These are phyloP conservation scores for Hydrophis major DNA, from an alignment of 2,797 vertebrate species.

Conservation along the genomic window DNA sequence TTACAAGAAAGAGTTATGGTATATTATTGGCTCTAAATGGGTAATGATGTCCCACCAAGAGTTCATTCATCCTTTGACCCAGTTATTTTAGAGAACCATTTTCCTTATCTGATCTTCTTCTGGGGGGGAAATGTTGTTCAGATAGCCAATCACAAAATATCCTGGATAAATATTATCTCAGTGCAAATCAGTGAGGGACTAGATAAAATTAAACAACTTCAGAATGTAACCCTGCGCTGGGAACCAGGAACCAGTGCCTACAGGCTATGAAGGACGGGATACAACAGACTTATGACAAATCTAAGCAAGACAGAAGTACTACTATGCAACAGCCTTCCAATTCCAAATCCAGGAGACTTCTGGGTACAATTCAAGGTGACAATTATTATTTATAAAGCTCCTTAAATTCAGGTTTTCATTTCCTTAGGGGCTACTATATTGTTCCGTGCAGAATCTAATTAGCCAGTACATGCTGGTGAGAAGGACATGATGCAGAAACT, in stretches of 20 bases:
- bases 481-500: background rate
- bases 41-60: background rate
- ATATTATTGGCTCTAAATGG: background rate
- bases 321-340: background rate
- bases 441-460: background rate
- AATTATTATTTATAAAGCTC: background rate
- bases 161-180: background rate
- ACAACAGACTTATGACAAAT: background rate
- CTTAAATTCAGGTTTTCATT: background rate
- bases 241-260: background rate
- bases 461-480: background rate
- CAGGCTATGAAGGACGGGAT: background rate
- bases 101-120: background rate
- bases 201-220: background rate
- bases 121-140: background rate
- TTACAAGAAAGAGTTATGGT: background rate
- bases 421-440: background rate
- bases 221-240: background rate
- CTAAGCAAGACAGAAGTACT: background rate
- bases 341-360: background rate
- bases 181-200: background rate
- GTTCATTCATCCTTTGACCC: background rate
- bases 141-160: background rate
- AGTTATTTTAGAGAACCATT: background rate
- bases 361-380: background rate